Percentiles rank a stretch among this genome's conserved stretches.
Conservation (phyloP, 2,888 invertebrate genomes). For the Phyllotreta striolata region DNA sequence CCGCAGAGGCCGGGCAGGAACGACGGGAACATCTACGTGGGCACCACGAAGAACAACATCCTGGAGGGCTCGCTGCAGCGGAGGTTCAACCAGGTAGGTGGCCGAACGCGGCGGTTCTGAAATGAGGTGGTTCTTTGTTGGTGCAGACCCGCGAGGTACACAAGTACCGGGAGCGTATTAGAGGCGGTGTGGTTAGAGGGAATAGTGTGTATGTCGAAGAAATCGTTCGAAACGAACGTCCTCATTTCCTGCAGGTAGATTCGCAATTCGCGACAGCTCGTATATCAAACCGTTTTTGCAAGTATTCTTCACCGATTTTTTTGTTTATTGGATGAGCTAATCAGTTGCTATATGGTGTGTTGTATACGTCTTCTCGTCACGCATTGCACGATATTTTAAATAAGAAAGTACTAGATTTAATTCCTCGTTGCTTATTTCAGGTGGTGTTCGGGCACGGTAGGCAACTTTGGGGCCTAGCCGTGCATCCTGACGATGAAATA, state of each 20-base stretch:
- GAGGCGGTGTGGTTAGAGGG: conserved; percentile 44
- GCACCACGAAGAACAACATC: conserved; percentile 88
- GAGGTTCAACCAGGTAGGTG: conserved; percentile 77
- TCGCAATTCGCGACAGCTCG: neutral
- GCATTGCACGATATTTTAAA: neutral
- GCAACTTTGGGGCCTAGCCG: conserved; percentile 86
- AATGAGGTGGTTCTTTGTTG: conserved; percentile 15
- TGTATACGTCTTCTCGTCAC: too few species aligned
- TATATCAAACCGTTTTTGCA: too few species aligned
- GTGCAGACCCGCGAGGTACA: conserved; percentile 40
- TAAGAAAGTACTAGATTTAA: conserved; percentile 1
- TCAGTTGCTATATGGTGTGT: too few species aligned
- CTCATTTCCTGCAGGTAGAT: conserved; percentile 44
- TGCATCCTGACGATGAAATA: conserved; percentile 89
- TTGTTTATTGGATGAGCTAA: too few species aligned
- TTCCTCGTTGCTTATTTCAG: conserved; percentile 55
- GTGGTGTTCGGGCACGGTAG: conserved; percentile 89
- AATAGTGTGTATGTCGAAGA: conserved; percentile 41
- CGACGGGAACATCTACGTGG: conserved; percentile 91
- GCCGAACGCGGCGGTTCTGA: too few species aligned
- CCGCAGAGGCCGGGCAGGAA: conserved; percentile 87
- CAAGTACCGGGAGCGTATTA: conserved; percentile 42
- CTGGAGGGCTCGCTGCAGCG: conserved; percentile 90
- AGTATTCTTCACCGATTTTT: too few species aligned
- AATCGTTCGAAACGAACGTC: conserved; percentile 37